Evolutionary conservation across 2,797 vertebrate genomes (phyloP), one percentile per base, ranked within the genome.

Genomic region (Danio albolineatus): DNA sequence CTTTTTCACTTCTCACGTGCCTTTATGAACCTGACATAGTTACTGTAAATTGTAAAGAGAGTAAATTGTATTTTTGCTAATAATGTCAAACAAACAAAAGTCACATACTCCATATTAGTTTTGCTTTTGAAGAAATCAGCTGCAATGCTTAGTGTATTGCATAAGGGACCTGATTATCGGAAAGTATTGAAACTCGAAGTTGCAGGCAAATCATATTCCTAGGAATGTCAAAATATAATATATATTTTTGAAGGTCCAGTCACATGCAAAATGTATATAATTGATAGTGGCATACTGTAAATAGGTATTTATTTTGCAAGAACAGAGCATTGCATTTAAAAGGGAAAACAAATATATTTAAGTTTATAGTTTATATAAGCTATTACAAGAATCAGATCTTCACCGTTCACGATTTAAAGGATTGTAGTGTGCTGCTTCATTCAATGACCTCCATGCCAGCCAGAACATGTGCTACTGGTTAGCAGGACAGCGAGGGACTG

Each of bases 381-480:
- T 19, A 61, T 61, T 54, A 38, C 21, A 64, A 75, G 46, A 51
- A 41, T 73, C 14, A 44, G 57, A 64, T 53, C 56, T 3, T 12
- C 39, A 14, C 67, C 43, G 39, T 65, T 73, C 12, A 65, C 44
- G 51, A 76, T 66, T 56, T 66, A 76, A 44, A 54, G 19, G 14
- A 44, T 2, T 65, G 10, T 56, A 46, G 21, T 38, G 48, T 46
- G 48, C 48, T 59, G 78, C 28, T 43, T 46, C 19, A 43, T 19
- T 69, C 19, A 56, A 72, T 57, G 73, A 76, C 51, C n/a, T 51
- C 17, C 67, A 21, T 82, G 75, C 53, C 84, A 78, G 69, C 75
- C 71, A 6, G 36, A 56, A 46, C 71, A 76, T 65, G 65, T 74
- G 77, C 72, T 82, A 36, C 43, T 82, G 67, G 70, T 85, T 76